Conservation (phyloP, 1,140 invertebrate genomes). For the Globodera ellingtonae region DNA sequence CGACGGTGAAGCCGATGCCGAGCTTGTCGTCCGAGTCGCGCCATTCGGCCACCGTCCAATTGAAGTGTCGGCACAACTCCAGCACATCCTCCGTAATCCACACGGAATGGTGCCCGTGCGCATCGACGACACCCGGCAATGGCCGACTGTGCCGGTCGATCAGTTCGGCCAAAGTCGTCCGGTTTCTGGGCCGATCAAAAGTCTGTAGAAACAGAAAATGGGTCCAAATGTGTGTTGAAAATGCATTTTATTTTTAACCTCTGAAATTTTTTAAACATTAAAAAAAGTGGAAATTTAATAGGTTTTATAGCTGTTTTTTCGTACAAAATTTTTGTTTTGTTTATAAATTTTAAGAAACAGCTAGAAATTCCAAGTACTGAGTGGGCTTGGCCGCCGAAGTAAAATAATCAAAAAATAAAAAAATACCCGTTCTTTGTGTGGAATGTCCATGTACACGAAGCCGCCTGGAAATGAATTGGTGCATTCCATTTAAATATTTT, state of each 20-base stretch:
- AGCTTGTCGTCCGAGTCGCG: slow-evolving; percentile 28
- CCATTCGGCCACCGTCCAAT: slow-evolving; percentile 25
- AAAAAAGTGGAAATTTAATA: too few species aligned
- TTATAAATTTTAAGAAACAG: too few species aligned
- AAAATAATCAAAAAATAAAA: too few species aligned
- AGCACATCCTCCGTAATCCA: slow-evolving; percentile 34
- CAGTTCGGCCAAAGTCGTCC: slow-evolving; percentile 27
- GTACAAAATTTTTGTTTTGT: too few species aligned
- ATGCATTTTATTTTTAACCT: too few species aligned
- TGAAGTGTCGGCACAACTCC: slow-evolving; percentile 24
- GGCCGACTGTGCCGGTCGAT: slow-evolving; percentile 14
- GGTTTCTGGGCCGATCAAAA: slow-evolving; percentile 18
- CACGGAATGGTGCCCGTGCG: slow-evolving; percentile 17
- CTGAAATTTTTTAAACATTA: too few species aligned
- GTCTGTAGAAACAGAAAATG: background rate
- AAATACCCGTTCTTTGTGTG: slow-evolving; percentile 24
- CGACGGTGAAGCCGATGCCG: slow-evolving; percentile 29
- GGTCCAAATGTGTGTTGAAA: too few species aligned
- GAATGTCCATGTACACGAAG: slow-evolving; percentile 27
- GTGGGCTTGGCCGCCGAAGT: too few species aligned
- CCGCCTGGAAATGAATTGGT: slow-evolving; percentile 1
- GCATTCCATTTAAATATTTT: background rate
- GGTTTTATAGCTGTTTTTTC: too few species aligned
- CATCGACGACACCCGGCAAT: background rate
- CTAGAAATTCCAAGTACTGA: too few species aligned